Evolutionary conservation across 2,888 invertebrate genomes (phyloP).

Genomic region (Caprella mutica): DNA sequence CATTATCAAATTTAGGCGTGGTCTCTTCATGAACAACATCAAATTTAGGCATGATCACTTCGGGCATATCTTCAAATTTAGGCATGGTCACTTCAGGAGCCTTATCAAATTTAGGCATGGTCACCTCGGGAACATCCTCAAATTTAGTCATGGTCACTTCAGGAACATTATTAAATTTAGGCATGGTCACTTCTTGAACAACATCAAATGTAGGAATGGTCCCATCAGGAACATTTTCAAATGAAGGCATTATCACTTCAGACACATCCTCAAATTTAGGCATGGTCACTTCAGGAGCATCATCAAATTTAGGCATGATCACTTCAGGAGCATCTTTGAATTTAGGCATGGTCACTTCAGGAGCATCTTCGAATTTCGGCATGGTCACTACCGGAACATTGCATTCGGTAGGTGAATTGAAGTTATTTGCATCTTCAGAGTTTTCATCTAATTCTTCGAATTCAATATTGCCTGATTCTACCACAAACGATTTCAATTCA

Average conservation of each 20-base stretch:
- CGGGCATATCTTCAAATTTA: background rate
- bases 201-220: conserved; percentile 1
- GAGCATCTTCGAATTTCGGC: conserved; percentile 1
- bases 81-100: background rate
- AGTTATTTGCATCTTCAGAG: background rate
- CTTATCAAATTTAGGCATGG: background rate
- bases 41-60: background rate
- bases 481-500: conserved; percentile 28
- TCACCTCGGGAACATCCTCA: background rate
- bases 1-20: background rate
- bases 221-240: no score
- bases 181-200: background rate
- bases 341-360: background rate
- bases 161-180: background rate
- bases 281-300: background rate
- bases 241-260: background rate
- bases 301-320: conserved; percentile 1
- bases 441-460: background rate
- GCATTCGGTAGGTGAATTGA: no score
- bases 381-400: background rate
- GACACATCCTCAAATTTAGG: background rate
- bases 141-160: background rate
- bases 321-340: conserved; percentile 3
- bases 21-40: background rate
- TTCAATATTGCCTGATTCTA: conserved; percentile 10